These are phyloP conservation scores for Drosophila ezoana DNA, from an alignment of 2,888 invertebrate genomes.

Conservation along the genomic window DNA sequence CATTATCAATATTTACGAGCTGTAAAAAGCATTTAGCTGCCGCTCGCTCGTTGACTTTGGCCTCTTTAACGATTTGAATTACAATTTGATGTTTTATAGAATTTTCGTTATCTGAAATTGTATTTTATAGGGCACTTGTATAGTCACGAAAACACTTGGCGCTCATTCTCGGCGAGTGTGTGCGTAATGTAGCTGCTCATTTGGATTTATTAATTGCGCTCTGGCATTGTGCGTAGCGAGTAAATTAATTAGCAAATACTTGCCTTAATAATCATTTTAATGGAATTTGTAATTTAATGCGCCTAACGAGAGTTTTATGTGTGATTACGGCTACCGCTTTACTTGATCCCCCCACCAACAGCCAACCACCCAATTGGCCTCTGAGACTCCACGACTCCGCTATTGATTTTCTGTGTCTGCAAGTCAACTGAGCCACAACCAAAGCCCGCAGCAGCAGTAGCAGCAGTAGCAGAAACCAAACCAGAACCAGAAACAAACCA, in stretches of 20 bases:
- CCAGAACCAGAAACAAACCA: slow-evolving; percentile 59
- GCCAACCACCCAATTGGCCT: neutral
- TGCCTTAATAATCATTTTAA: slow-evolving; percentile 81
- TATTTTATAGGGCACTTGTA: slow-evolving; percentile 45
- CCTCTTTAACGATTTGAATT: slow-evolving; percentile 10
- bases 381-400: slow-evolving; percentile 3
- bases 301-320: slow-evolving; percentile 81
- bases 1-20: slow-evolving; percentile 41
- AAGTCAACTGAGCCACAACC: slow-evolving; percentile 20
- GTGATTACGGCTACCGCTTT: slow-evolving; percentile 61
- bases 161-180: neutral
- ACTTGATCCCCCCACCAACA: neutral
- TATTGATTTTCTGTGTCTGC: slow-evolving; percentile 54
- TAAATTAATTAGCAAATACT: slow-evolving; percentile 83
- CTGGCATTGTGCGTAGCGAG: slow-evolving; percentile 67
- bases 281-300: slow-evolving; percentile 83
- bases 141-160: slow-evolving; percentile 32
- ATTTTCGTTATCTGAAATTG: slow-evolving; percentile 12
- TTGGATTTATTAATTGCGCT: slow-evolving; percentile 76
- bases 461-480: slow-evolving; percentile 13
- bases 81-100: slow-evolving; percentile 7
- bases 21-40: slow-evolving; percentile 29
- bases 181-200: slow-evolving; percentile 58
- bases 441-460: slow-evolving; percentile 11
- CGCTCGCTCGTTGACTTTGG: neutral